These are phyloP conservation scores for Diplolepis rosae DNA, from an alignment of 2,888 invertebrate species.

Conservation along the genomic window DNA sequence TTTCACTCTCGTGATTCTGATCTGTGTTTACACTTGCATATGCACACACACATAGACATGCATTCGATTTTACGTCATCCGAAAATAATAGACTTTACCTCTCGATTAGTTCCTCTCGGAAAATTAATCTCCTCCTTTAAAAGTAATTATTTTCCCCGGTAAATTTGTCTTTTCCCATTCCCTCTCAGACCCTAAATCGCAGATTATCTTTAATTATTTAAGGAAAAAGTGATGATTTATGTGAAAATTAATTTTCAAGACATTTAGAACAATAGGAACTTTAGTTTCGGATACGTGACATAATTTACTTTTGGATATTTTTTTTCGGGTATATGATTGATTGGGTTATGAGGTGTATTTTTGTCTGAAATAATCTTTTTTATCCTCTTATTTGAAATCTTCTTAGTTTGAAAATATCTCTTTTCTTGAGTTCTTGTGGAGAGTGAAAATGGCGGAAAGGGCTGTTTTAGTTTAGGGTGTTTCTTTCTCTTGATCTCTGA, in stretches of 20 bases:
- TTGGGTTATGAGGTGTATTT: not conserved
- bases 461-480: not conserved
- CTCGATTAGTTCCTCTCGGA: not conserved
- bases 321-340: not conserved
- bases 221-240: not conserved
- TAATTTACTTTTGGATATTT: too few species aligned
- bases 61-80: not conserved
- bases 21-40: not conserved
- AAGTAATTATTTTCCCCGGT: not conserved
- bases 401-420: not conserved
- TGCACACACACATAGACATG: not conserved
- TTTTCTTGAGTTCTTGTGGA: not conserved
- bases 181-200: not conserved
- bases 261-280: not conserved
- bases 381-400: not conserved
- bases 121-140: constrained; percentile 2
- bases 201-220: not conserved
- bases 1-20: not conserved
- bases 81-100: constrained; percentile 24
- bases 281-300: not conserved
- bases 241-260: not conserved
- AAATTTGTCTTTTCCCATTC: not conserved
- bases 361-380: not conserved
- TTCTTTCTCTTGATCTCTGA: not conserved
- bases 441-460: constrained; percentile 19